These are phyloP conservation scores for Muricea muricata DNA, from an alignment of 92 coral and sea anemone species.

Conservation along the genomic window DNA sequence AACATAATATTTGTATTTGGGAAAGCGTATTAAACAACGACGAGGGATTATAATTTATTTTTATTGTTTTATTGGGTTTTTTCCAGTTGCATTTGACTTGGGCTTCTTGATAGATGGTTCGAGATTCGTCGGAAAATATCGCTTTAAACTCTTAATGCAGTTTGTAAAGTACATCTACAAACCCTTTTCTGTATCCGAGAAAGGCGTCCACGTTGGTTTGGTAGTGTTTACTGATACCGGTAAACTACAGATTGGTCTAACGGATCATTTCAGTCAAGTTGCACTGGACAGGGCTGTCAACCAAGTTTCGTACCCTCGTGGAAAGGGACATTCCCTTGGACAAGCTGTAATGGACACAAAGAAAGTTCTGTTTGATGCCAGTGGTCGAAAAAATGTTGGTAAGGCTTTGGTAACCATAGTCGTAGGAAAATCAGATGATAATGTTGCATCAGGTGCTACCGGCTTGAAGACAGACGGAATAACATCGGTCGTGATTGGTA, in stretches of 20 bases:
- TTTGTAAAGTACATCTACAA: conserved; percentile 70
- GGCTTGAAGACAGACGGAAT: conserved; percentile 49
- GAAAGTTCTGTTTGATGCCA: conserved; percentile 63
- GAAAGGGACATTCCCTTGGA: conserved; percentile 57
- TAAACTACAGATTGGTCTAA: conserved; percentile 64
- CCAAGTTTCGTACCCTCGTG: conserved; percentile 58
- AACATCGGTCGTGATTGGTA: conserved; percentile 65
- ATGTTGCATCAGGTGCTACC: conserved; percentile 38
- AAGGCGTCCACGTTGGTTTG: conserved; percentile 80
- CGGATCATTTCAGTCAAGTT: conserved; percentile 56
- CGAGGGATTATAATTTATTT: too few species aligned
- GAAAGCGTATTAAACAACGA: too few species aligned
- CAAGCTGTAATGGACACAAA: conserved; percentile 67
- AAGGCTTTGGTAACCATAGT: conserved; percentile 62
- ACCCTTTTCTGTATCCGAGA: conserved; percentile 66
- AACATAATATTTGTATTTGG: not conserved
- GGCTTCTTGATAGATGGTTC: conserved; percentile 70
- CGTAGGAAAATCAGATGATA: conserved; percentile 64
- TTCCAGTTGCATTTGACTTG: conserved; percentile 64
- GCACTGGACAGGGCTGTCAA: conserved; percentile 68
- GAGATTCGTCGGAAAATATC: conserved; percentile 37
- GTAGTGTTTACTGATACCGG: conserved; percentile 71
- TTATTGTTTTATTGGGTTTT: too few species aligned
- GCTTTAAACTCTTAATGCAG: conserved; percentile 60
- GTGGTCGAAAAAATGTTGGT: conserved; percentile 67